phyloP scores from a whole-genome alignment of 2,888 invertebrate species.

The Nomada ferruginata region DNA sequence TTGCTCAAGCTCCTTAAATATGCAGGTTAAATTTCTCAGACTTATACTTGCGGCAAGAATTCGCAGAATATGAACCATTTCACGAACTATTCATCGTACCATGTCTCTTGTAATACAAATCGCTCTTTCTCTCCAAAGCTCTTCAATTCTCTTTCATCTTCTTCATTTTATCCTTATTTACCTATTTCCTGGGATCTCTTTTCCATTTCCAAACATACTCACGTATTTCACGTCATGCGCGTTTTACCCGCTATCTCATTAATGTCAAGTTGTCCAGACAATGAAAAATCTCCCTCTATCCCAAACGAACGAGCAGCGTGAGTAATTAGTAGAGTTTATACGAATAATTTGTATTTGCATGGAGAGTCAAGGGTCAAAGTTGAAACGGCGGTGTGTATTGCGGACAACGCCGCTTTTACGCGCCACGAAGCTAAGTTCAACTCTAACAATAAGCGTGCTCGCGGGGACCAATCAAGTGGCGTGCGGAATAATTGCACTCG shows the following conservation, averaged over 20 bases:
- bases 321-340: conserved; percentile 51
- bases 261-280: conserved; percentile 3
- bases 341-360: conserved; percentile 45
- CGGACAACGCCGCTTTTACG: conserved; percentile 5
- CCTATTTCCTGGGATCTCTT: background rate
- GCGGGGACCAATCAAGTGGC: conserved; percentile 69
- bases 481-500: conserved; percentile 71
- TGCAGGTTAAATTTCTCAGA: too few relatives aligned
- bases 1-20: background rate
- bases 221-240: background rate
- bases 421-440: conserved; percentile 7
- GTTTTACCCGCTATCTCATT: conserved; percentile 23
- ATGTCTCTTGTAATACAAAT: too few relatives aligned
- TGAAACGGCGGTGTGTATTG: conserved; percentile 31
- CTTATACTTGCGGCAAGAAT: too few relatives aligned
- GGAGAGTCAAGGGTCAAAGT: conserved; percentile 25
- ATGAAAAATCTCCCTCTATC: conserved; percentile 6
- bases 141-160: too few relatives aligned
- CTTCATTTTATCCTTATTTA: too few relatives aligned
- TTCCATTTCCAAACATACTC: background rate
- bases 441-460: conserved; percentile 17
- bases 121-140: too few relatives aligned
- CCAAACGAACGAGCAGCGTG: conserved; percentile 7
- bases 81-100: too few relatives aligned
- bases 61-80: too few relatives aligned